Percentiles rank a stretch among this genome's conserved stretches.
Conservation (phyloP, 2,113 vertebrate species). For the Budorcas taxicolor region DNA sequence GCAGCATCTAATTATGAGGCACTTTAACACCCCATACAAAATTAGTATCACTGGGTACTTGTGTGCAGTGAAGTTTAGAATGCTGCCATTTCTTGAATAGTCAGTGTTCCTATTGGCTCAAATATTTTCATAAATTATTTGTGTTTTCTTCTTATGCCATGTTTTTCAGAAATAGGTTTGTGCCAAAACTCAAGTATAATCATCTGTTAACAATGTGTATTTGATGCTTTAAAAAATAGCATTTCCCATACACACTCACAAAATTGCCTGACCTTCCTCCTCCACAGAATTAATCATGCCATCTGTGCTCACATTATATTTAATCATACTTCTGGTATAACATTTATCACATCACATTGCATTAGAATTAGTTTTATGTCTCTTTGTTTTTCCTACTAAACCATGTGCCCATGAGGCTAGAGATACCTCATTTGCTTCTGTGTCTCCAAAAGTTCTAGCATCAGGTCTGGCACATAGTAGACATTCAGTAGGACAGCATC, state of each 20-base stretch:
- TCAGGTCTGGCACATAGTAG: neutral
- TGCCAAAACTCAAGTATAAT: conserved; percentile 43
- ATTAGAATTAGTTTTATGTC: conserved; percentile 17
- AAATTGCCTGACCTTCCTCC: conserved; percentile 46
- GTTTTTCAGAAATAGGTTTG: conserved; percentile 27
- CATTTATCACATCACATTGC: conserved; percentile 19
- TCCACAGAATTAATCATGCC: conserved; percentile 51
- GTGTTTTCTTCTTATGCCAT: conserved; percentile 21
- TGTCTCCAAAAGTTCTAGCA: neutral
- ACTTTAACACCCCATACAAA: neutral
- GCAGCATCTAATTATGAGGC: neutral
- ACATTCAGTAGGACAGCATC: neutral
- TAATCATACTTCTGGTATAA: conserved; percentile 50
- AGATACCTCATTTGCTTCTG: neutral
- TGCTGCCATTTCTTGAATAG: neutral
- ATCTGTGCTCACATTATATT: conserved; percentile 53
- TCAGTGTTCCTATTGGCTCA: neutral
- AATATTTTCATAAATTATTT: conserved; percentile 45
- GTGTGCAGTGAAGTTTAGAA: neutral
- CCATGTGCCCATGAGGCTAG: neutral
- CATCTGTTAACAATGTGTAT: conserved; percentile 56
- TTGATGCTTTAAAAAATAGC: conserved; percentile 61
- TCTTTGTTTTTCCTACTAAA: conserved; percentile 35
- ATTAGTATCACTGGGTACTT: neutral
- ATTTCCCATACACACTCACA: neutral